A percentile compares a stretch with the other conserved stretches of the same genome.
These are phyloP conservation scores for Mycetomoellerius zeteki DNA, from an alignment of 1,140 invertebrate species.

Conservation along the genomic window DNA sequence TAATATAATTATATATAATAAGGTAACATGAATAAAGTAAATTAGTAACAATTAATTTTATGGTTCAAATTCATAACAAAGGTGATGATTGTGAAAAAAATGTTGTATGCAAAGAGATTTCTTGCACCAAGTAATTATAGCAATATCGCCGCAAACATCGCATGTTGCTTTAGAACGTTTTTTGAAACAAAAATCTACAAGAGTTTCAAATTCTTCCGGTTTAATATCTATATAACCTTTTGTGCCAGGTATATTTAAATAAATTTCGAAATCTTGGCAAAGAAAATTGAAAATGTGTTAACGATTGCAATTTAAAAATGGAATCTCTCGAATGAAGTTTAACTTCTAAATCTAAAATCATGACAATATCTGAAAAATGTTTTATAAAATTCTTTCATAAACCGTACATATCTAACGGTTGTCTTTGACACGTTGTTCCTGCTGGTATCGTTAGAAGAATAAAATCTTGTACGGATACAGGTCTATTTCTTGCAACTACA, in stretches of 20 bases:
- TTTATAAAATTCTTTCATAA: neutral
- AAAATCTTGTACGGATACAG: neutral
- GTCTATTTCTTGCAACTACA: neutral
- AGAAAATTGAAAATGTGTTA: neutral
- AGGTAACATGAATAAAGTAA: too few species aligned
- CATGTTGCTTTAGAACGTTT: too few species aligned
- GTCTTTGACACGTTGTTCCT: neutral
- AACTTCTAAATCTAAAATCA: neutral
- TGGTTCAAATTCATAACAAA: too few species aligned
- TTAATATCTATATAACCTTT: too few species aligned
- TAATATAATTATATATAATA: too few species aligned
- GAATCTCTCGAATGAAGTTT: neutral
- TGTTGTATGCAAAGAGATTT: too few species aligned
- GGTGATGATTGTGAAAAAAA: too few species aligned
- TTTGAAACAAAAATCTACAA: too few species aligned
- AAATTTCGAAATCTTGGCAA: neutral
- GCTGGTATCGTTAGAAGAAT: neutral
- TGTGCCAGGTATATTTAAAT: neutral
- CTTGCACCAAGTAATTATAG: too few species aligned
- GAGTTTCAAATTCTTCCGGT: too few species aligned
- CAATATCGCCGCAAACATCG: too few species aligned
- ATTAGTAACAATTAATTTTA: too few species aligned
- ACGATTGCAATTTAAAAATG: neutral
- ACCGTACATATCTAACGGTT: neutral
- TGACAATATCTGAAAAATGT: neutral